Percentiles rank a stretch among this genome's conserved stretches.
Evolutionary conservation across 2,113 vertebrate species (phyloP).

Genomic region (Amia ocellicauda): DNA sequence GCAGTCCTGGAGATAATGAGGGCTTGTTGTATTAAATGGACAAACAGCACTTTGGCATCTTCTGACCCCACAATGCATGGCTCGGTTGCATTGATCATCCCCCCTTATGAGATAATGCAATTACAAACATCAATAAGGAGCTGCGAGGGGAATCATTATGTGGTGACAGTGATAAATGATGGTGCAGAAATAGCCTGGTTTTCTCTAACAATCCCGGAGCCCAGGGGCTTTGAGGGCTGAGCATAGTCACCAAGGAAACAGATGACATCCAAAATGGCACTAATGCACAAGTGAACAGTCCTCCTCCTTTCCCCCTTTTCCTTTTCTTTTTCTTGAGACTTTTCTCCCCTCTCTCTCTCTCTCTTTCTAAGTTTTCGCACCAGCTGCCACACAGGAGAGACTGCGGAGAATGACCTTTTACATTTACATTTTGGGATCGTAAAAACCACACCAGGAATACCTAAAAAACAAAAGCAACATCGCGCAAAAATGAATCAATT

Average conservation of each 20-base stretch:
- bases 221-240: slow-evolving; percentile 88
- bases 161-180: slow-evolving; percentile 99
- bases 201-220: slow-evolving; percentile 84
- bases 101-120: slow-evolving; percentile 99
- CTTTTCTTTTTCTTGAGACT: slow-evolving; percentile 61
- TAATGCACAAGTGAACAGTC: slow-evolving; percentile 76
- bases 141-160: slow-evolving; percentile 98
- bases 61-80: slow-evolving; percentile 84
- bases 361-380: slow-evolving; percentile 69
- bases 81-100: slow-evolving; percentile 89
- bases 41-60: slow-evolving; percentile 78
- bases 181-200: slow-evolving; percentile 89
- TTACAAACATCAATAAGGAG: slow-evolving; percentile 99
- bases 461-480: no score
- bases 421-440: no score
- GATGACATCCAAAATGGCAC: slow-evolving; percentile 96
- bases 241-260: slow-evolving; percentile 94
- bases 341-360: slow-evolving; percentile 49
- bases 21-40: slow-evolving; percentile 76
- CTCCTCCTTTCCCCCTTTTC: slow-evolving; percentile 65
- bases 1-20: slow-evolving; percentile 70
- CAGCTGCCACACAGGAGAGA: slow-evolving; percentile 74
- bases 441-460: no score
- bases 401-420: not conserved
- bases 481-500: no score